phyloP scores from a whole-genome alignment of 2,113 vertebrate genomes.

The Sylvietta virens region DNA sequence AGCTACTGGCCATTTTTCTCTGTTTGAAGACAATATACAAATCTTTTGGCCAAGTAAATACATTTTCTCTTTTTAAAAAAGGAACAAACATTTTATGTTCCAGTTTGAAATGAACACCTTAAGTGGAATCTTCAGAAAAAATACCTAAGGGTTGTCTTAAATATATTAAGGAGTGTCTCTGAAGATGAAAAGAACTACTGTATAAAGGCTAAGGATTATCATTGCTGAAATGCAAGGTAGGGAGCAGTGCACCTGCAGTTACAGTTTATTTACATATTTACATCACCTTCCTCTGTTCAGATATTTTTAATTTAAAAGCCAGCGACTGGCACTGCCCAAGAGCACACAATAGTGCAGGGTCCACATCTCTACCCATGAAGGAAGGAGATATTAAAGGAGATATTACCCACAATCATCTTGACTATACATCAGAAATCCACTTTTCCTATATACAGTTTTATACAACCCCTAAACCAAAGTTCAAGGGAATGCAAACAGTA shows the following conservation, averaged over 20 bases:
- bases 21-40: conserved; percentile 52
- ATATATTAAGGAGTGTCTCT: background rate
- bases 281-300: background rate
- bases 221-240: background rate
- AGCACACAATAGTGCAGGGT: background rate
- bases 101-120: background rate
- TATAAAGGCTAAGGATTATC: background rate
- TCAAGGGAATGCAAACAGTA: background rate
- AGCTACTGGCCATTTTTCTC: conserved; percentile 91
- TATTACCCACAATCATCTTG: background rate
- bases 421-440: background rate
- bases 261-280: background rate
- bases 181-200: background rate
- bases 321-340: background rate
- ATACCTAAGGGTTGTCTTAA: background rate
- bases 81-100: background rate
- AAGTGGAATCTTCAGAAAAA: background rate
- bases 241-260: background rate
- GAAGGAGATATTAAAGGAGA: background rate
- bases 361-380: background rate
- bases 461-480: background rate
- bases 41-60: background rate
- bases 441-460: background rate
- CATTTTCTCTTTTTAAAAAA: background rate
- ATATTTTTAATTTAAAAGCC: background rate